These are phyloP conservation scores for Acropternis orthonyx DNA, from an alignment of 2,797 vertebrate species.

Conservation along the genomic window DNA sequence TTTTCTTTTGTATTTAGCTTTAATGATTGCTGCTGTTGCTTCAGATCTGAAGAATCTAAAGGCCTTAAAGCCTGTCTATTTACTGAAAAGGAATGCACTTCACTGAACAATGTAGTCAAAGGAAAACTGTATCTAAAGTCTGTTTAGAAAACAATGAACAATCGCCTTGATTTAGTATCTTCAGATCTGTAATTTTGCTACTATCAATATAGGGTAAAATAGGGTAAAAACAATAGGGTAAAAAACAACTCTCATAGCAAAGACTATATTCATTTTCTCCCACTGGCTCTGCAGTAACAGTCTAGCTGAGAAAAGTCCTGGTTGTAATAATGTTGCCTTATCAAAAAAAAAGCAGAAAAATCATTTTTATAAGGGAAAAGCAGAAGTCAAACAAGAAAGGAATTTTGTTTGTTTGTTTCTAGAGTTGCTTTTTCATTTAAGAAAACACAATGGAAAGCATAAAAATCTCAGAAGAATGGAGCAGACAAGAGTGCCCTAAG, in stretches of 20 bases:
- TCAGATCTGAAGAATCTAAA: conserved; percentile 7
- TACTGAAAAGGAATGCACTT: not conserved
- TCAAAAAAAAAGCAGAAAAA: not conserved
- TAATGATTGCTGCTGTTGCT: not conserved
- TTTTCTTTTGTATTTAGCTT: not conserved
- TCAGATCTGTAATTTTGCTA: not conserved
- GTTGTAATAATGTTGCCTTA: not conserved
- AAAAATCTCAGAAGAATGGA: conserved; percentile 40
- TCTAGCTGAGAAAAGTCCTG: not conserved
- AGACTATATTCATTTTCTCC: not conserved
- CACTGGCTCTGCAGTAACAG: not conserved
- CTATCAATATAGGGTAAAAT: not conserved
- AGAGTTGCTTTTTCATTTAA: conserved; percentile 34
- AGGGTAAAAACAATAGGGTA: no score
- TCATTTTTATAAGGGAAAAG: not conserved
- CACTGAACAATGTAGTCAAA: not conserved
- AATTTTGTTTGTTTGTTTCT: conserved; percentile 62
- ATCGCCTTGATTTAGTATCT: not conserved
- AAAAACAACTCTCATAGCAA: not conserved
- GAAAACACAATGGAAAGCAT: conserved; percentile 54
- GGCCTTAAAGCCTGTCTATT: not conserved
- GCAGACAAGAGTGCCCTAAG: conserved; percentile 18
- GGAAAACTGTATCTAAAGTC: not conserved
- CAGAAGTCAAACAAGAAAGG: conserved; percentile 32
- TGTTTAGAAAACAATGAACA: not conserved